Evolutionary conservation across 2,888 invertebrate species (phyloP), one percentile per base, ranked within the genome.

Genomic region (Lasioglossum malachurum): DNA sequence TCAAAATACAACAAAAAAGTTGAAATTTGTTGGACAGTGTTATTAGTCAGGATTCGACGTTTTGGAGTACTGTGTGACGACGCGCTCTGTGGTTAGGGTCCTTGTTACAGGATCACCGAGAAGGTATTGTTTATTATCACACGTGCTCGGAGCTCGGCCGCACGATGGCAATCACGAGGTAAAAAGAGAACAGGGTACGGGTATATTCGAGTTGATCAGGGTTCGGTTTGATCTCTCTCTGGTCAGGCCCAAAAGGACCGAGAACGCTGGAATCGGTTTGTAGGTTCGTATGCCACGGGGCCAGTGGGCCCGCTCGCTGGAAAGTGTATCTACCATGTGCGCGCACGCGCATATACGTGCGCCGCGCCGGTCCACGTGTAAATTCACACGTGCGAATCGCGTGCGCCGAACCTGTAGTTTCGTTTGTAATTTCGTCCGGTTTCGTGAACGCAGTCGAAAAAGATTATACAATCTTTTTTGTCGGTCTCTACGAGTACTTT

Each of bases 281-380:
- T 93, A 93, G 93, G 93, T 93, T 90, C 93, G 90, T 93, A 92
- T 92, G 94, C 93, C 93, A 93, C 92, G 92, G 91, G 93, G 93
- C 93, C 93, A 93, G 86, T 91, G 80, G 90, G 87, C 83, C 84
- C 78, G 73, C 76, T 72, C 60, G 75, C 46, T 73, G 78, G 74
- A 79, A 81, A 77, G 84, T 80, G 67, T 79, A 82, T 57, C 71
- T 77, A 78, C 64, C 77, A 82, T 69, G 73, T 79, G 80, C 69
- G 73, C 75, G 78, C 78, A 53, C 60, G 78, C 75, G 74, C 44
- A 44, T 35, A 12, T 35, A 67, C 67, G 46, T 77, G 73, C 41
- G 73, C 49, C 35, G 35, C 41, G 38, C 38, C 53, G 69, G 69
- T 53, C n/a, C 12, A 38, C 80, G 79, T 44, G 60, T 31, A 46